These are phyloP conservation scores for Sula dactylatra DNA, from an alignment of 2,113 vertebrate genomes.

Conservation along the genomic window DNA sequence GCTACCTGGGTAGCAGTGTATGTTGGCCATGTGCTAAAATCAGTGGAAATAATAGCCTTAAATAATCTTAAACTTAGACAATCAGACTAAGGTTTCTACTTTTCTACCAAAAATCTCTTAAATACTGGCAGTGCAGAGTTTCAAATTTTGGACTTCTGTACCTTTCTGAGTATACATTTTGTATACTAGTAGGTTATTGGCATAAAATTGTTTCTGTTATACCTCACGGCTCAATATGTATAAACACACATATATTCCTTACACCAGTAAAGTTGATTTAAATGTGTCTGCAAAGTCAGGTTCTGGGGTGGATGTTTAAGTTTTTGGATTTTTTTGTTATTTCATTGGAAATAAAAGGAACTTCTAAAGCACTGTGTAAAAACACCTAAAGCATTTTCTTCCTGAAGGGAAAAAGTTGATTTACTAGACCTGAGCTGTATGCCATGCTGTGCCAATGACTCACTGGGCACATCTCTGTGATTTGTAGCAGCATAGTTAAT, in stretches of 20 bases:
- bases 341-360: neutral
- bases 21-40: neutral
- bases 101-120: neutral
- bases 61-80: neutral
- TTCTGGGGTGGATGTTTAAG: neutral
- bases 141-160: neutral
- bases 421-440: neutral
- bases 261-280: neutral
- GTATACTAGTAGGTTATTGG: neutral
- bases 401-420: neutral
- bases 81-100: neutral
- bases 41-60: neutral
- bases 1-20: neutral
- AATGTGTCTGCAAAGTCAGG: neutral
- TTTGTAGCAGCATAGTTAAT: constrained; percentile 20
- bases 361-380: neutral
- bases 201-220: neutral
- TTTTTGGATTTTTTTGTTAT: neutral
- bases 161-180: neutral
- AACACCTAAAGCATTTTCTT: neutral
- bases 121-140: neutral
- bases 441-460: constrained; percentile 1
- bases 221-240: neutral
- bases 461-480: constrained; percentile 3
- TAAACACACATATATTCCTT: neutral